Evolutionary conservation across 2,888 invertebrate species (phyloP).

Genomic region (Caenorhabditis plicata): DNA sequence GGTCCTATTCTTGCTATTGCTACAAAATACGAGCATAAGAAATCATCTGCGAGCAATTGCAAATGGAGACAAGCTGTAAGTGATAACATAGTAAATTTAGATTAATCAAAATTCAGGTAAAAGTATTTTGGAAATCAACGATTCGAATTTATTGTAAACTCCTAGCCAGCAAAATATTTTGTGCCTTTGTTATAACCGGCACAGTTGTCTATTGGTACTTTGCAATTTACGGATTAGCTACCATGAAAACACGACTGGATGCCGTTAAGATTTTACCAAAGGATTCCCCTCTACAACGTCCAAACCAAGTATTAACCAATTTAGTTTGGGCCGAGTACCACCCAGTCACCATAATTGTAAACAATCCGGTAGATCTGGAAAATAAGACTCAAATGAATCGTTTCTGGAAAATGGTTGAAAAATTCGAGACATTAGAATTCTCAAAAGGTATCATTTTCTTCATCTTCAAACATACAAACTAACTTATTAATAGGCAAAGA

Average conservation of each 20-base stretch:
- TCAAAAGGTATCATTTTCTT: too few relatives aligned
- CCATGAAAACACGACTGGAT: slow-evolving; percentile 53
- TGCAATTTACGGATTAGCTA: slow-evolving; percentile 41
- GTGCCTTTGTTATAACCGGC: slow-evolving; percentile 30
- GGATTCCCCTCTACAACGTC: slow-evolving; percentile 59
- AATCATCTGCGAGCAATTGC: slow-evolving; percentile 17
- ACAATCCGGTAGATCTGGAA: slow-evolving; percentile 49
- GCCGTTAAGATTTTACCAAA: slow-evolving; percentile 61
- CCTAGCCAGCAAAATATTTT: slow-evolving; percentile 45
- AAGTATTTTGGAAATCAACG: slow-evolving; percentile 36
- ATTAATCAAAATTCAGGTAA: slow-evolving; percentile 25
- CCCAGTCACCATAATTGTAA: slow-evolving; percentile 60
- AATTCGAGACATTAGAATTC: slow-evolving; percentile 56
- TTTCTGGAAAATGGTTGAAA: slow-evolving; percentile 54
- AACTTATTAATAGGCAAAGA: too few relatives aligned
- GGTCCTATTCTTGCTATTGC: slow-evolving; percentile 59
- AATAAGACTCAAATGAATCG: slow-evolving; percentile 41
- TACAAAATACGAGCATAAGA: slow-evolving; percentile 47
- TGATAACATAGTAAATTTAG: not conserved
- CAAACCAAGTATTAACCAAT: slow-evolving; percentile 54
- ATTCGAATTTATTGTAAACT: slow-evolving; percentile 48
- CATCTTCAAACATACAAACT: too few relatives aligned
- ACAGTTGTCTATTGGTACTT: slow-evolving; percentile 53
- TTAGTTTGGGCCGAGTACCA: slow-evolving; percentile 63
- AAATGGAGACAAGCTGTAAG: slow-evolving; percentile 40